Base-by-base conservation (phyloP, 2,113 vertebrate species). In the Sander lucioperca region DNA sequence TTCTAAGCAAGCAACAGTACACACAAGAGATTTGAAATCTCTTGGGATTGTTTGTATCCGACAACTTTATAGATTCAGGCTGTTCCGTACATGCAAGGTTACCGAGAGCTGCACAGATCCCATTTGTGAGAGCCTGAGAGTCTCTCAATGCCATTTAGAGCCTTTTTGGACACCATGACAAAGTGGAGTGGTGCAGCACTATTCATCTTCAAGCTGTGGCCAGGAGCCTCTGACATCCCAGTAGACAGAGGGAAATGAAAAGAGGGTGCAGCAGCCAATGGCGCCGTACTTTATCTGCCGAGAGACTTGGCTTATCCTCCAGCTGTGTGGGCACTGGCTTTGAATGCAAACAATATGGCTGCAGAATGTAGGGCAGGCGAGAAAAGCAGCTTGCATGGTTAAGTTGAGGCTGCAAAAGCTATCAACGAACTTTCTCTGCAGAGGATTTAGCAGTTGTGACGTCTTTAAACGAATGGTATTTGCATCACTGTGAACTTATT, bases 141-240 rank as follows among this genome's bases (percentile, higher is more conserved):
- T 89, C 86, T 93, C 89, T 93, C 91, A 90, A 78, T 92, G 91
- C 91, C 91, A 93, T 92, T 88, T 91, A 89, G 82, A 90, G 85
- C 79, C 86, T 89, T 91, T 79, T 85, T 86, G 91, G 91, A 92
- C 92, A 93, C 86, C 86, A 91, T 92, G 93, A 93, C 92, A 94
- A 85, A 94, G 92, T 94, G 86, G 86, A 92, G 89, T 56, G 81
- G 83, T 89, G 86, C 91, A 61, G 91, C 80, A 86, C 91, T 90
- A 93, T 94, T 92, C 92, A 93, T 94, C 91, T 92, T 93, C 78
- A 91, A 93, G 91, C 91, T 92, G 91, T 91, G 92, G 90, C 92
- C 91, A 86, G 89, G 79, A 93, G 92, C 84, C 88, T 58, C 86
- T 87, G 87, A 92, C 92, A 91, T 87, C 85, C 82, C 77, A 39